Base-by-base conservation (phyloP, 2,888 invertebrate species). In the Synergus gifuensis region DNA sequence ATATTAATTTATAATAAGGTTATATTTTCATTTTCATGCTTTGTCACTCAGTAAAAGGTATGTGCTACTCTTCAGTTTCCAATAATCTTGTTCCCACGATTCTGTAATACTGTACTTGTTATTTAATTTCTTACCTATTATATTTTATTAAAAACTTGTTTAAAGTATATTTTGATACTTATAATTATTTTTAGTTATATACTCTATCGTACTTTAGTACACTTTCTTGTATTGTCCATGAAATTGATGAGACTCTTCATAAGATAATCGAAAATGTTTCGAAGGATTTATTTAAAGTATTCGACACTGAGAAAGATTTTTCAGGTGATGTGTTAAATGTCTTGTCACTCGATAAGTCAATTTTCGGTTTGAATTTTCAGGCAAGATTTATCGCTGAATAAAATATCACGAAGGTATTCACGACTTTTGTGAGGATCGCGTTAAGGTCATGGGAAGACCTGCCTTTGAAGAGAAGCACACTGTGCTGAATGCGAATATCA, bases 391-490 rank as follows among this genome's bases (percentile, higher is more conserved):
- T 69, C 69, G 49, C 28, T 69, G 49, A 69, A 69, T 69, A 69
- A 69, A 69, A 69, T 69, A 49, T 69, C 49, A n/a, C 69, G 69
- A 69, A 16, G 49, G 22, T n/a, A 69, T 69, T 69, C 69, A 69
- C 69, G 49, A 69, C 46, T 49, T 69, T 69, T 49, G 58, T 18
- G 63, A 73, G 76, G 42, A 14, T 58, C 76, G 69, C 77, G 79
- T 63, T 54, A 7, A 54, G 64, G 78, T 79, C 69, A 46, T 78
- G 79, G 77, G 63, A 18, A 77, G 76, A 78, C 78, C 82, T 77
- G 80, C 82, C 80, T 82, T 76, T 67, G 76, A 54, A 79, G 77
- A 78, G 78, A 79, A 83, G 82, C 80, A 78, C 78, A 83, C 83
- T 83, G 81, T 69, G 80, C 78, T 62, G 79, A 82, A 63, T 62